These are phyloP conservation scores for Hipparchia sbordonii DNA, from an alignment of 2,888 invertebrate species.

Conservation along the genomic window DNA sequence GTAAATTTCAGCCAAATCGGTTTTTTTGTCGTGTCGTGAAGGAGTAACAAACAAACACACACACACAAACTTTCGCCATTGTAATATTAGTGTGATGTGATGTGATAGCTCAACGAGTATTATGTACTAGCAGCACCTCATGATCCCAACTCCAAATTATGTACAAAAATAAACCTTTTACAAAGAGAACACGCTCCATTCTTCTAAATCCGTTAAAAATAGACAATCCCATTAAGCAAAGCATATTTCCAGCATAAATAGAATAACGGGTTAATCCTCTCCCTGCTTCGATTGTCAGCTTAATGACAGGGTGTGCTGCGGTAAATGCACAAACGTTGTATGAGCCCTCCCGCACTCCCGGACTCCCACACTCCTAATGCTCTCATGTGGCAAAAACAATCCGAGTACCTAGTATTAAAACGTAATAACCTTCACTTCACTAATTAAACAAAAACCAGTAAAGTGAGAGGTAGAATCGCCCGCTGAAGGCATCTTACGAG, in stretches of 20 bases:
- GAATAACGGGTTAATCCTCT: slow-evolving; percentile 12
- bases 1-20: too few species aligned
- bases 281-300: slow-evolving; percentile 20
- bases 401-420: slow-evolving; percentile 10
- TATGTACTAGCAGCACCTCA: too few species aligned
- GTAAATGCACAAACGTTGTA: slow-evolving; percentile 26
- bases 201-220: background rate
- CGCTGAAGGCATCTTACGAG: too few species aligned
- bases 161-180: too few species aligned
- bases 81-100: too few species aligned
- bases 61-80: too few species aligned
- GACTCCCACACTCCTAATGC: slow-evolving; percentile 4
- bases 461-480: background rate
- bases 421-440: slow-evolving; percentile 1
- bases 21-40: too few species aligned
- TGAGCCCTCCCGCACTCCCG: slow-evolving; percentile 13
- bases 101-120: too few species aligned
- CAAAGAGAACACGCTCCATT: background rate
- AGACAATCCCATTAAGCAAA: slow-evolving; percentile 1
- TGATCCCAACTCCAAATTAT: too few species aligned
- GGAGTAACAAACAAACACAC: too few species aligned
- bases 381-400: slow-evolving; percentile 15
- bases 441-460: background rate
- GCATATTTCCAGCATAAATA: background rate
- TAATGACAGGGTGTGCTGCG: slow-evolving; percentile 18